Base-by-base conservation (phyloP, 2,888 invertebrate genomes). In the Zaprionus obscuricornis region DNA sequence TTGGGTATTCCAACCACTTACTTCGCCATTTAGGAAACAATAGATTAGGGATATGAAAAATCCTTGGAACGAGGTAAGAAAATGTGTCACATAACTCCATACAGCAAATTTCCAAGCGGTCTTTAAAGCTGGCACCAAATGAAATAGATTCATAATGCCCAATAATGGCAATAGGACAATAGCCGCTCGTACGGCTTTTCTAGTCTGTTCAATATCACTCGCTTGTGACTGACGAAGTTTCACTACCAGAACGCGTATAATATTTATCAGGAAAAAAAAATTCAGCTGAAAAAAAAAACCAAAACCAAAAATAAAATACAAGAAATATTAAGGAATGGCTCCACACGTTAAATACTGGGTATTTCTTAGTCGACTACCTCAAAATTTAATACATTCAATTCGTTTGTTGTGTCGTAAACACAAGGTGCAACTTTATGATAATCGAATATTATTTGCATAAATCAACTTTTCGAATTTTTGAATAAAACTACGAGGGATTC, bases 11-110 rank as follows among this genome's bases (percentile, higher is more conserved):
- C 14, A 16, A 3, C 1, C 17, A 81, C 89, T 90, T 89, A 96
- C 96, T 93, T 97, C 96, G 65, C 94, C 94, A 79, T 96, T 96
- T 43, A 94, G 89, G 87, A 96, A 96, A 86, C 96, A 97, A 88
- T 96, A 96, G 37, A 96, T 91, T 6, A 94, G 91, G 0, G 96
- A 94, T 39, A 96, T 93, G 87, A 96, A 94, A 73, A 95, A 93
- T 22, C 96, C 96, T 90, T 96, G 96, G 87, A 96, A 96, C 0
- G 96, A 95, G n/a, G 93, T 93, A 39, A 96, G 91, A 85, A 95
- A 95, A 86, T 96, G 94, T 0, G 96, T 94, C 8, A 91, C 91
- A 88, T 95, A 96, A 1, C 95, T 94, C 96, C 96, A 96, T 0
- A 94, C 69, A 0, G 93, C 95, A 68, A 96, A 96, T 68, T 93